Base-by-base conservation (phyloP, 2,113 vertebrate species). In the Narcine bancroftii region DNA sequence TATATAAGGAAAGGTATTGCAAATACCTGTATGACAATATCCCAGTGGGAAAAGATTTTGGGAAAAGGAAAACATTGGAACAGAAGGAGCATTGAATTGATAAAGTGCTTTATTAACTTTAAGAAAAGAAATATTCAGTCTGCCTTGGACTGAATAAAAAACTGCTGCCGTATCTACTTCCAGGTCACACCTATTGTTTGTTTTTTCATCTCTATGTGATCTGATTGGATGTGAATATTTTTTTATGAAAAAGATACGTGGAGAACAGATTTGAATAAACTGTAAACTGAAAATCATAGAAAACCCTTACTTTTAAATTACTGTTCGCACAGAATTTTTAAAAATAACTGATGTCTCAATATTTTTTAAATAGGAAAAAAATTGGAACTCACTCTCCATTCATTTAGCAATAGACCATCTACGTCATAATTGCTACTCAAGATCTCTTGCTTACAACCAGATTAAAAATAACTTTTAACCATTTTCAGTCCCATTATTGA, bases 241-340 rank as follows among this genome's bases (percentile, higher is more conserved):
- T 69, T 79, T 24, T 47, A 42, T n/a, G 47, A 79, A 15, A 21
- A 47, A 42, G 19, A 60, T 5, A 3, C 15, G 17, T 29, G 45
- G 65, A 21, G 13, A 91, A 45, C 65, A 69, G 87, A 69, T 91
- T 47, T 91, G 63, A 91, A 47, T 69, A n/a, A n/a, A 45, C 65
- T 69, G 89, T 71, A 69, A 91, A 91, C 26, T 42, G 65, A 91
- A 53, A 13, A 17, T 19, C 29, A 36, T 60, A 33, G 33, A 36
- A 53, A 60, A 60, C 60, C 56, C 2, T 56, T 53, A 33, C 47
- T 29, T 87, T 60, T 60, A 87, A 60, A n/a, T 85, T 85, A 56
- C 9, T 50, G 36, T 87, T 60, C 60, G 24, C 39, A n/a, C 89
- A 69, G 39, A 69, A 11, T n/a, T 6, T 24, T 6, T 24, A 45